Evolutionary conservation across 1,140 invertebrate genomes (phyloP).

Genomic region (Heterodera schachtii): DNA sequence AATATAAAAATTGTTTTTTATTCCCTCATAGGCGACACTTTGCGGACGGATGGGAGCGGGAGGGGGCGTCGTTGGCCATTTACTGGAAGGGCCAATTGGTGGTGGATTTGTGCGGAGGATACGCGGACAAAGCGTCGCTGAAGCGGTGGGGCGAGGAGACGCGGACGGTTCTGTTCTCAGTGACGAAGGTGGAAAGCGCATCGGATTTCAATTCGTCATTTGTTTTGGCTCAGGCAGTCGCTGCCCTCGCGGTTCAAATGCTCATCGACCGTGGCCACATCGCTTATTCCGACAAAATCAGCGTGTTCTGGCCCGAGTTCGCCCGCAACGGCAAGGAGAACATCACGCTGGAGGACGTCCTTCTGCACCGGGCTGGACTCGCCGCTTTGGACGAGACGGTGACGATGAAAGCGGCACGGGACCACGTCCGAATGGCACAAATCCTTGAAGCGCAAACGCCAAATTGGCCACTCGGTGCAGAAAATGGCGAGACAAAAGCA

Average conservation of each 20-base stretch:
- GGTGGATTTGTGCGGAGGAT: conserved; percentile 61
- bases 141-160: conserved; percentile 54
- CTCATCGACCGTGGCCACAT: conserved; percentile 66
- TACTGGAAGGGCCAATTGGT: conserved; percentile 59
- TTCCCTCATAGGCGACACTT: conserved; percentile 48
- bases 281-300: conserved; percentile 66
- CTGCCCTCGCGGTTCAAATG: conserved; percentile 64
- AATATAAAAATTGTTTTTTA: too few species aligned
- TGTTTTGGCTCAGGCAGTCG: conserved; percentile 56
- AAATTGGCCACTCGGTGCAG: conserved; percentile 51
- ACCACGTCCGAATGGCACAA: conserved; percentile 47
- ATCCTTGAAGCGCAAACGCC: conserved; percentile 56
- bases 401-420: conserved; percentile 29
- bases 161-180: conserved; percentile 58
- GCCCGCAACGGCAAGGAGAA: conserved; percentile 67
- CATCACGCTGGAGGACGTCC: conserved; percentile 67
- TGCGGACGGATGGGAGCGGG: conserved; percentile 60
- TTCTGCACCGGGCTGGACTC: conserved; percentile 66
- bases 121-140: conserved; percentile 49
- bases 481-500: too few species aligned
- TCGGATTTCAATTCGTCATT: not conserved
- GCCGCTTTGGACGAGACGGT: conserved; percentile 28
- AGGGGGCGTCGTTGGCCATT: conserved; percentile 59
- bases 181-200: conserved; percentile 47
- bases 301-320: conserved; percentile 69